Base-by-base conservation (phyloP, 2,113 vertebrate species). In the Pangasianodon hypophthalmus region DNA sequence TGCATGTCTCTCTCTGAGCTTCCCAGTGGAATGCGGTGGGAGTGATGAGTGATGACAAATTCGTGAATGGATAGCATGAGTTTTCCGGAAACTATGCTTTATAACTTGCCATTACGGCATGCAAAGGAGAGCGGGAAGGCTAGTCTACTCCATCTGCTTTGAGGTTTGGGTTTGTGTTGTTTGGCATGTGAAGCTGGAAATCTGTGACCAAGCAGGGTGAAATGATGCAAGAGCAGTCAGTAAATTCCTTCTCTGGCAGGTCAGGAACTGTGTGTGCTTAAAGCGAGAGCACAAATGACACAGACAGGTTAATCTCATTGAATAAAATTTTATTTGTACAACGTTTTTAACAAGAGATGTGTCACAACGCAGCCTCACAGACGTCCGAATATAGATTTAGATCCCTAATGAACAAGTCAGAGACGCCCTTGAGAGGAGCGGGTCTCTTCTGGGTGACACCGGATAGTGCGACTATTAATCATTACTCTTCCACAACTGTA, bases 1-100 rank as follows among this genome's bases (percentile, higher is more conserved):
- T 60, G 37, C 3, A 9, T 87, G 6, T 41, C 4, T 52, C 13
- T 32, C 11, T 19, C 48, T 46, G 19, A 41, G 18, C 32, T 24
- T 88, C n/a, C 52, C 13, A 6, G 32, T 32, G 64, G 46, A 88
- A 84, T 88, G 79, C 81, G 41, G 80, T 88, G 62, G 62, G 64
- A 84, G 88, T 56, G 64, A 88, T 54, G 80, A 88, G 29, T 88
- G 67, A 81, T 26, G 44, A 3, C 26, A 16, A 2, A 54, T 14
- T 41, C 2, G 46, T 52, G 1, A 3, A 13, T 37, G 48, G 46
- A 50, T 14, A 3, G 29, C 3, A 4, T 0, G 16, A 56, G 64
- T 41, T n/a, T 87, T 56, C 56, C 8, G 2, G 10, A 60, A 44
- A 21, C 0, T 1, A 46, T 29, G 37, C 21, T 41, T 7, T 54